These are phyloP conservation scores for Adineta ricciae DNA, from an alignment of 2,888 invertebrate genomes.

Conservation along the genomic window DNA sequence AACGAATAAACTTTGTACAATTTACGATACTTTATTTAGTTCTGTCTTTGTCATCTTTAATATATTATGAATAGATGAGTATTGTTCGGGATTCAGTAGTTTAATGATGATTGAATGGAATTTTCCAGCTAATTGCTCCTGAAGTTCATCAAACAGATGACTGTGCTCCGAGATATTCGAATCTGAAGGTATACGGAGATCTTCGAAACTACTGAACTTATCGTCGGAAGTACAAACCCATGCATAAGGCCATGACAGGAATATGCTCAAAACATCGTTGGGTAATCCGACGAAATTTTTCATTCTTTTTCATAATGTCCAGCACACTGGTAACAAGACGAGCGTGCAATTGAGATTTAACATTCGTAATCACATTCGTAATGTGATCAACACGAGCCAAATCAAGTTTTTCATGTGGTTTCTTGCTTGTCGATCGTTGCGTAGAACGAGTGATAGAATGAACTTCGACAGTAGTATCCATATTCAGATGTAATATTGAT, in stretches of 20 bases:
- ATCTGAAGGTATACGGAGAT: background rate
- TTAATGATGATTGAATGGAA: background rate
- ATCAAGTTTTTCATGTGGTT: background rate
- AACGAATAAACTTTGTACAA: too few species aligned
- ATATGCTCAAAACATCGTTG: conserved; percentile 13
- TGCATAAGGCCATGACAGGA: background rate
- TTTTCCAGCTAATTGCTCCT: background rate
- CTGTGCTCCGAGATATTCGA: background rate
- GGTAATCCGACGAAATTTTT: background rate
- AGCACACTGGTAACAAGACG: background rate
- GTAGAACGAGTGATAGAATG: background rate
- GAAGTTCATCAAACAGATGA: conserved; percentile 1
- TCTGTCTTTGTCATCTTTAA: background rate
- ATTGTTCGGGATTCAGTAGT: background rate
- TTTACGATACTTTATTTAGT: background rate
- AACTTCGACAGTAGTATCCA: background rate
- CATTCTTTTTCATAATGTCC: background rate
- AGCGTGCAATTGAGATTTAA: conserved; percentile 15
- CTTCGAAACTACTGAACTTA: background rate
- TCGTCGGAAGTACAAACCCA: background rate
- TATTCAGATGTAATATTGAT: background rate
- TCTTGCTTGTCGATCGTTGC: background rate
- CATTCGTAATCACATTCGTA: background rate
- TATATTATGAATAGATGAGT: background rate
- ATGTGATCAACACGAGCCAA: background rate